A percentile compares a stretch with the other conserved stretches of the same genome.
phyloP scores from a whole-genome alignment of 2,113 vertebrate genomes.

The Mungos mungo region DNA sequence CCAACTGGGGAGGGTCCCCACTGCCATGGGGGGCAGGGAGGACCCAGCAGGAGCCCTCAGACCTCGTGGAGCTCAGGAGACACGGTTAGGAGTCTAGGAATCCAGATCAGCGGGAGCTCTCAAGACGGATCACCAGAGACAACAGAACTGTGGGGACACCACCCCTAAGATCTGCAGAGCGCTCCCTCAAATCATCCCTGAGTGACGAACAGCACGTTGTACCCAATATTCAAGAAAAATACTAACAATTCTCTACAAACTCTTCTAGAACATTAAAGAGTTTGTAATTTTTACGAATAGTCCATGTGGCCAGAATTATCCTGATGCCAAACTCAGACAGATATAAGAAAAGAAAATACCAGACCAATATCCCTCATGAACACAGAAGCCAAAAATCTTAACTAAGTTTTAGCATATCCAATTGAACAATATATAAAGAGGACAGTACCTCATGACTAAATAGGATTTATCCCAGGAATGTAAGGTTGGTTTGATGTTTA shows the following conservation, averaged over 20 bases:
- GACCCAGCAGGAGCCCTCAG: background rate
- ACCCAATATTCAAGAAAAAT: background rate
- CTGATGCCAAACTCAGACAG: background rate
- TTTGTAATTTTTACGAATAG: background rate
- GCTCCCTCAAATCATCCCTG: background rate
- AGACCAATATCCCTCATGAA: background rate
- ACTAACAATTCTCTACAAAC: background rate
- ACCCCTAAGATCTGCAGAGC: background rate
- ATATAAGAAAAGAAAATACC: background rate
- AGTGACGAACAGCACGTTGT: background rate
- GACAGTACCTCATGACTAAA: background rate
- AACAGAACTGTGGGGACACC: background rate
- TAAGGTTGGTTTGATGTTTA: conserved; percentile 1
- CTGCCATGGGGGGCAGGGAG: background rate
- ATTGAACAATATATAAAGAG: background rate
- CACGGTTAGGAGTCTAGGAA: background rate
- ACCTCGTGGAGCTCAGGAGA: background rate
- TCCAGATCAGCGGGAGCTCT: background rate
- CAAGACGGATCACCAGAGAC: background rate
- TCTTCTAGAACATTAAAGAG: background rate
- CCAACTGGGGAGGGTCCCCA: background rate
- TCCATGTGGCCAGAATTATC: background rate
- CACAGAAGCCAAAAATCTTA: background rate
- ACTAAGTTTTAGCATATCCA: background rate
- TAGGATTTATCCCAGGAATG: background rate